These are phyloP conservation scores for Habroteleia sp. DNA, from an alignment of 2,888 invertebrate genomes.

Conservation along the genomic window DNA sequence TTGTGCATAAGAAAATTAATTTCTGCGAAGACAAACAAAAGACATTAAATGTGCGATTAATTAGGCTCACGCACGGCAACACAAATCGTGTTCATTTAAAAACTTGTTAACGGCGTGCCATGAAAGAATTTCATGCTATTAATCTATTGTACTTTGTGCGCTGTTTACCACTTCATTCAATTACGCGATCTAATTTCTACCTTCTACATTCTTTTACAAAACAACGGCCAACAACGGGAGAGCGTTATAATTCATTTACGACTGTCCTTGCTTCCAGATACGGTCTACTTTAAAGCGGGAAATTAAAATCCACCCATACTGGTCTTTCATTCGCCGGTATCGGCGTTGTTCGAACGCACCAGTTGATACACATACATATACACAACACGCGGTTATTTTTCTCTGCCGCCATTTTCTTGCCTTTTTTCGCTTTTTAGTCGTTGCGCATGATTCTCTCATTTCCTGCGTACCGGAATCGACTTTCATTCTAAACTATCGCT, in stretches of 20 bases:
- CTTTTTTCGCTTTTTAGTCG: slow-evolving; percentile 52
- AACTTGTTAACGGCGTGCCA: slow-evolving; percentile 9
- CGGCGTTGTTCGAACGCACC: slow-evolving; percentile 26
- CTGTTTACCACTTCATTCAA: slow-evolving; percentile 44
- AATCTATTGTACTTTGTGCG: slow-evolving; percentile 28
- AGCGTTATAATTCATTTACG: slow-evolving; percentile 49
- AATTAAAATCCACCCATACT: slow-evolving; percentile 45
- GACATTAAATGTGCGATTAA: slow-evolving; percentile 25
- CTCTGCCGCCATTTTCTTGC: slow-evolving; percentile 11
- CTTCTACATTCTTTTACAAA: slow-evolving; percentile 16
- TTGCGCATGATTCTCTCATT: slow-evolving; percentile 63
- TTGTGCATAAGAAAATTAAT: slow-evolving; percentile 23
- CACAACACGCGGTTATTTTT: slow-evolving; percentile 26
- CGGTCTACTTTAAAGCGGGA: slow-evolving; percentile 30
- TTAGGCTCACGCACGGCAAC: slow-evolving; percentile 14
- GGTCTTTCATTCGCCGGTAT: slow-evolving; percentile 24
- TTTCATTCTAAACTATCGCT: slow-evolving; percentile 57
- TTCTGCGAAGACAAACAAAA: slow-evolving; percentile 13
- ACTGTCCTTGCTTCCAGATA: slow-evolving; percentile 27
- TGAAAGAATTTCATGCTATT: slow-evolving; percentile 11
- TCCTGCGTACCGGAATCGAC: slow-evolving; percentile 63
- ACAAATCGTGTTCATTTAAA: slow-evolving; percentile 22
- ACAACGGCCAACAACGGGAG: slow-evolving; percentile 8
- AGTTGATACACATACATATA: slow-evolving; percentile 21
- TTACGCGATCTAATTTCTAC: slow-evolving; percentile 46